Evolutionary conservation across 2,888 invertebrate genomes (phyloP), one percentile per base, ranked within the genome.

Genomic region (Hypselothyrea guttata): DNA sequence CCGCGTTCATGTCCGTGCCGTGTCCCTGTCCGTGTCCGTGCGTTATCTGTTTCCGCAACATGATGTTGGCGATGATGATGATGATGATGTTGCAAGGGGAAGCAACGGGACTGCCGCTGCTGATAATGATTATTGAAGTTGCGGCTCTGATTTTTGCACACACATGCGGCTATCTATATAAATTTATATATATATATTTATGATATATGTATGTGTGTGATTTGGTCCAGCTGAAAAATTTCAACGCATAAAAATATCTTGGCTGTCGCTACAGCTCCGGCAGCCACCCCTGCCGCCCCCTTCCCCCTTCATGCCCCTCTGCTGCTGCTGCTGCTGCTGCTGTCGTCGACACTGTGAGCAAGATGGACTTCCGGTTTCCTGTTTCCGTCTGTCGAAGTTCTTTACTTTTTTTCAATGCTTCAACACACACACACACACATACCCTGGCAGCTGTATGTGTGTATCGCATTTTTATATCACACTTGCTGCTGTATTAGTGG

Each of bases 361-460:
- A 89, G 90, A 89, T 89, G 90, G 89, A 89, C 90, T 89, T 89
- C 89, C 89, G 88, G 89, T 89, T 89, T 89, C 89, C 89, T 88
- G 89, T 89, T 89, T 89, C 89, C 90, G 89, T 79, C 88, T 83
- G 82, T 83, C 82, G 82, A 83, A 83, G 86, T 83, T 83, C 81
- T 79, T 84, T 84, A 82, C 83, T 85, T 68, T 79, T n/a, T 84
- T 77, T 78, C 79, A 71, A 72, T 82, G 79, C 79, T 84, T 70
- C 70, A 41, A 52, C 82, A 70, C 65, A 84, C 67, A 52, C 57
- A 61, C 72, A 49, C 64, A 40, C 55, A 60, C 49, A 46, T 34
- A 57, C 45, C 38, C 63, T 55, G 53, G 58, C 78, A 78, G 66
- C 67, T 64, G 61, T 55, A 59, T 61, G 52, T 78, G 73, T 63